Conservation (phyloP, 2,888 invertebrate genomes). For the Cheilosia urbana region DNA sequence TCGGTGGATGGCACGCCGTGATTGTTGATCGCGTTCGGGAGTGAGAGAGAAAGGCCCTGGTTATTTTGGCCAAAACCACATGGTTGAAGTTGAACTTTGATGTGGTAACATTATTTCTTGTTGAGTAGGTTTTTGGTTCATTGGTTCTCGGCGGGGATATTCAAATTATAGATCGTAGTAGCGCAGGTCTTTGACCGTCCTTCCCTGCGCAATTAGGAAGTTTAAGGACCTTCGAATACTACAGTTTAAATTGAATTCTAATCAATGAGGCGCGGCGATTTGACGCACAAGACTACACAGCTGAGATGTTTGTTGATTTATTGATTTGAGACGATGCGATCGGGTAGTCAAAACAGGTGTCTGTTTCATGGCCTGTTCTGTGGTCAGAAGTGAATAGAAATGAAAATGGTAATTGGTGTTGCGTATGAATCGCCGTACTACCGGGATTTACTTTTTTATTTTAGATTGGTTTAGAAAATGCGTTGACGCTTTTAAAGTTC, state of each 20-base stretch:
- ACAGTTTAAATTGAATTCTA: constrained; percentile 56
- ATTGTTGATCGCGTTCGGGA: constrained; percentile 52
- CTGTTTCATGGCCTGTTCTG: constrained; percentile 61
- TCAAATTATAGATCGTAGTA: constrained; percentile 17
- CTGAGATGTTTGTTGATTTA: constrained; percentile 18
- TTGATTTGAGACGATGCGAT: constrained; percentile 17
- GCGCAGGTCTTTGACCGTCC: constrained; percentile 68
- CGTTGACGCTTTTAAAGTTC: background rate
- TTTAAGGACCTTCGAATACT: constrained; percentile 59
- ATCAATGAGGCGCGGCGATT: constrained; percentile 24
- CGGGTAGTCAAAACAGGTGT: constrained; percentile 35
- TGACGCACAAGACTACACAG: constrained; percentile 24
- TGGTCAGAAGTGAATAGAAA: constrained; percentile 57
- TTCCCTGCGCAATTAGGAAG: constrained; percentile 49
- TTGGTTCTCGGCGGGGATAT: constrained; percentile 46
- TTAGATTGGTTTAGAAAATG: constrained; percentile 6
- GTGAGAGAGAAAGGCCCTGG: constrained; percentile 25
- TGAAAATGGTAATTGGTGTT: constrained; percentile 59
- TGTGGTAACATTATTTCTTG: constrained; percentile 47
- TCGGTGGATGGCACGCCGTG: constrained; percentile 20
- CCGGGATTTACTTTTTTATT: constrained; percentile 31
- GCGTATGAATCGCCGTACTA: constrained; percentile 41
- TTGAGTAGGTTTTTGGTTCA: constrained; percentile 52
- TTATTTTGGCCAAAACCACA: constrained; percentile 47
- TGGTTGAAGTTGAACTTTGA: constrained; percentile 52